Conservation (phyloP, 2,113 vertebrate species). For the Serilophus lunatus region DNA sequence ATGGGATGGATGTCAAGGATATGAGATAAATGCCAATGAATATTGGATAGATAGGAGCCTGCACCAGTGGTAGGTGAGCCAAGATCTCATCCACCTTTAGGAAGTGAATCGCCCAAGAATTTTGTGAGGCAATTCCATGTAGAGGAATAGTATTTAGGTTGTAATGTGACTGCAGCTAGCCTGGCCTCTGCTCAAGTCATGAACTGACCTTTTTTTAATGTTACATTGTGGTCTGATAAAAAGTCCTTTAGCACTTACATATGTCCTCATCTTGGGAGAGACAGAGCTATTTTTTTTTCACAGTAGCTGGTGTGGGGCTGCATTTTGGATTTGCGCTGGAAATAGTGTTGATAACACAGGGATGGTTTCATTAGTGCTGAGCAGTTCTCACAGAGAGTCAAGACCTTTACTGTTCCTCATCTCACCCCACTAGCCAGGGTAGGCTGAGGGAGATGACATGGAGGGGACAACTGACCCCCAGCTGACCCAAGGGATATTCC, state of each 20-base stretch:
- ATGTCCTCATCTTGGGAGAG: neutral
- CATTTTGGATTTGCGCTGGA: neutral
- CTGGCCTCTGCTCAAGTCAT: neutral
- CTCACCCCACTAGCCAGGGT: neutral
- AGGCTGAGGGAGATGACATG: neutral
- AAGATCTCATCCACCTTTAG: neutral
- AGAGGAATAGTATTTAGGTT: neutral
- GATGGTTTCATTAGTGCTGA: fast-evolving
- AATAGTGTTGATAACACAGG: neutral
- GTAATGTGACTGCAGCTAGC: neutral
- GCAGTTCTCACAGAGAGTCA: neutral
- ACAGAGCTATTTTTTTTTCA: neutral
- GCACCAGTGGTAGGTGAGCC: neutral
- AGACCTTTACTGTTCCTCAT: neutral
- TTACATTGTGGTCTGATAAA: neutral
- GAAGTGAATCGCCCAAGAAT: neutral
- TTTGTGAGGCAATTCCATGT: neutral
- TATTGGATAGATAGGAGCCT: neutral
- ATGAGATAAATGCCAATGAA: neutral
- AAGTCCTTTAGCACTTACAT: neutral
- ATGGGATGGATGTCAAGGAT: neutral
- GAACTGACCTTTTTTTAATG: neutral
- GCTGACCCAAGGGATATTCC: neutral
- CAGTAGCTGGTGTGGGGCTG: neutral
- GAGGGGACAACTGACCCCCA: neutral